Evolutionary conservation across 2,113 vertebrate species (phyloP), one percentile per base, ranked within the genome.

Genomic region (Thunnus maccoyii): DNA sequence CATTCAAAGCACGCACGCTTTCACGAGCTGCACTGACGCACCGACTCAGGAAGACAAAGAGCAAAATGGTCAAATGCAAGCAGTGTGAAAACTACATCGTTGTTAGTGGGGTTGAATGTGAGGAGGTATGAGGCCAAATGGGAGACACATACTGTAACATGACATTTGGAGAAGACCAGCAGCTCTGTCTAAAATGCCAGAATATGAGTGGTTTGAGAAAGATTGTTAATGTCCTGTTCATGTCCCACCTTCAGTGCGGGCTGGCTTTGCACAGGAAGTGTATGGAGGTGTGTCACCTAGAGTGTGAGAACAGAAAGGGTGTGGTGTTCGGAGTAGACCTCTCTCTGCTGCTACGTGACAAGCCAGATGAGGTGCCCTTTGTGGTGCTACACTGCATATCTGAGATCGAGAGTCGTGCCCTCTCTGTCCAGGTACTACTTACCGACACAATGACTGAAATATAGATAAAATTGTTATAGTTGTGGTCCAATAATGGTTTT

Each of bases 31-130:
- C 96, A 0, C 94, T 96, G 64, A 97, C 95, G 4, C 98, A 99
- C 88, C 95, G 93, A 20, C 91, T 99, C 12, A 94, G 91, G 63
- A 96, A 96, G 75, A 94, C 96, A 20, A 95, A 97, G 56, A 97
- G 96, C 36, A 96, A 96, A 76, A 97, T 98, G 2, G 92, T 91
- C 82, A 98, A 97, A 90, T 99, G 98, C 93, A 95, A 95, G 20
- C 97, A 97, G 8, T 99, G 98, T 2, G 97, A 99, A 5, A 95
- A 94, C 88, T 97, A 97, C 89, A 97, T 99, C 91, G 95, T 98
- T 83, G 97, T 95, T 69, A 95, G 74, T 11, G 97, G 98, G 36
- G 91, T 96, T 0, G 98, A 99, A 90, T 99, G 98, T 8, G 97
- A 97, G 88, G 97, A 99, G 97, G 98, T 99, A 82, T 72, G 93